phyloP scores from a whole-genome alignment of 2,113 vertebrate genomes.

The Trinectes maculatus region DNA sequence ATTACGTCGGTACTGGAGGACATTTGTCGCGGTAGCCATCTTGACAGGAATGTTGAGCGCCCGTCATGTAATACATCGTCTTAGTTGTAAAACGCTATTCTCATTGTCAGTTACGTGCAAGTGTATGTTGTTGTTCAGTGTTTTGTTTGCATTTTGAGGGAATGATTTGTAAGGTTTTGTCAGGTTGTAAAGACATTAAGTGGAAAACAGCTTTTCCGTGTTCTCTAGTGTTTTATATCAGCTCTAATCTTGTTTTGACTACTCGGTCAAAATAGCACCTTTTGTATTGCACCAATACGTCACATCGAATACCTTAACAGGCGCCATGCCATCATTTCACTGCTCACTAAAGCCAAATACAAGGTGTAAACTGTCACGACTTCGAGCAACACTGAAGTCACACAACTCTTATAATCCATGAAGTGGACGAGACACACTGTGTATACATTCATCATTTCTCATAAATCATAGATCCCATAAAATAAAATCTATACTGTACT shows the following conservation, averaged over 20 bases:
- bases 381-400: constrained; percentile 14
- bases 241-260: no score
- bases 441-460: constrained; percentile 10
- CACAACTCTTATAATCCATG: neutral
- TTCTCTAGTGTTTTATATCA: constrained; percentile 26
- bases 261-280: constrained; percentile 22
- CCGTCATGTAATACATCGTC: neutral
- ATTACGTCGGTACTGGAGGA: constrained; percentile 13
- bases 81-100: neutral
- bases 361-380: constrained; percentile 34
- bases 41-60: neutral
- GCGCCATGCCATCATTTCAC: constrained; percentile 14
- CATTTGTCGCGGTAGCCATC: neutral
- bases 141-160: constrained; percentile 8
- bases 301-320: constrained; percentile 13
- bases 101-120: neutral
- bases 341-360: constrained; percentile 24
- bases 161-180: neutral
- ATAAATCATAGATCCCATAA: constrained; percentile 43
- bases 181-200: constrained; percentile 16
- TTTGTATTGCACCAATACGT: constrained; percentile 28
- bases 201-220: constrained; percentile 13
- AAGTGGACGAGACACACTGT: constrained; percentile 4
- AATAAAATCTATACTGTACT: constrained; percentile 39
- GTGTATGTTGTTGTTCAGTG: neutral